Conservation (phyloP, 2,113 vertebrate genomes). For the Solea senegalensis region DNA sequence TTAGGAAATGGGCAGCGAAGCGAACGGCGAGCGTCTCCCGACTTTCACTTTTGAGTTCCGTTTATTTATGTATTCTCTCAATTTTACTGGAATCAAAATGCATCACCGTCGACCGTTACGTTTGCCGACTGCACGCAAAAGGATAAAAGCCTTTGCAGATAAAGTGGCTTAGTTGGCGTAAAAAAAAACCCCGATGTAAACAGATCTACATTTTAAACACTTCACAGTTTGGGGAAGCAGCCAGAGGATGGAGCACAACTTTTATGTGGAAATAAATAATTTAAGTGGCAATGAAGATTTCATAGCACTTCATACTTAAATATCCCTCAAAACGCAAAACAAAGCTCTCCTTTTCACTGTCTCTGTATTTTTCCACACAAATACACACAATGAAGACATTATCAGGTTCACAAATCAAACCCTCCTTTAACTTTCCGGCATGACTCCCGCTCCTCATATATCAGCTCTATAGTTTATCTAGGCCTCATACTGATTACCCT, state of each 20-base stretch:
- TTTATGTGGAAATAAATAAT: slow-evolving; percentile 52
- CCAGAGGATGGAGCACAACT: slow-evolving; percentile 31
- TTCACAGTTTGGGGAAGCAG: slow-evolving; percentile 12
- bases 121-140: slow-evolving; percentile 18
- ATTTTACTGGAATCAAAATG: slow-evolving; percentile 14
- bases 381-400: slow-evolving; percentile 38
- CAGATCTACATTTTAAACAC: slow-evolving; percentile 22
- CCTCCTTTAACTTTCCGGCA: slow-evolving; percentile 10
- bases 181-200: slow-evolving; percentile 1
- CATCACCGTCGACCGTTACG: not conserved
- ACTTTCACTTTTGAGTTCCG: slow-evolving; percentile 18
- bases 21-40: slow-evolving; percentile 8
- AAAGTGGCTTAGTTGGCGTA: slow-evolving; percentile 34
- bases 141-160: slow-evolving; percentile 20
- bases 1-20: slow-evolving; percentile 17
- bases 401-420: slow-evolving; percentile 35
- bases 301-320: slow-evolving; percentile 15
- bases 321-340: slow-evolving; percentile 21
- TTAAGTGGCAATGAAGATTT: slow-evolving; percentile 46
- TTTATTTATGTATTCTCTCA: slow-evolving; percentile 28
- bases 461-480: no score
- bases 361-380: slow-evolving; percentile 24
- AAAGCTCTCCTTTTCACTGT: slow-evolving; percentile 4
- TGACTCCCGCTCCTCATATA: not conserved
- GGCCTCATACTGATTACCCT: no score